These are phyloP conservation scores for Idaea aversata DNA, from an alignment of 2,888 invertebrate species.

Conservation along the genomic window DNA sequence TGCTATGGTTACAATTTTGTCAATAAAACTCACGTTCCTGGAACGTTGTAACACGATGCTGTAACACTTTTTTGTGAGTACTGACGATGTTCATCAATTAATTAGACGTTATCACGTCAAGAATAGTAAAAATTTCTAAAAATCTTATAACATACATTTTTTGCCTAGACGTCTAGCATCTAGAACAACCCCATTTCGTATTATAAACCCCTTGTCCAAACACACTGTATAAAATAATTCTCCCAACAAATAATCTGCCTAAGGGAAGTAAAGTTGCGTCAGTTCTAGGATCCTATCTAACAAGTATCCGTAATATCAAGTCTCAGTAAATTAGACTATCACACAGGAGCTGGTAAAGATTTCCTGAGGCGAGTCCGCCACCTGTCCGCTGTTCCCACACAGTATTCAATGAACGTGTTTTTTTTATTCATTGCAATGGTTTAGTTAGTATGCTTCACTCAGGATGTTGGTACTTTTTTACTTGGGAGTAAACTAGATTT, in stretches of 20 bases:
- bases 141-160: too few relatives aligned
- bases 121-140: too few relatives aligned
- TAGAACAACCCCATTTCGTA: too few relatives aligned
- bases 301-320: neutral
- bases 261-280: neutral
- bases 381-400: conserved; percentile 69
- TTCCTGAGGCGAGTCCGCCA: conserved; percentile 59
- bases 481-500: conserved; percentile 21
- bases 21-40: too few relatives aligned
- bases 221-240: neutral
- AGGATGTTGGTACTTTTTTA: conserved; percentile 52
- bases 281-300: neutral
- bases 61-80: too few relatives aligned
- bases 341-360: conserved; percentile 62
- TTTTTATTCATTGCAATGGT: conserved; percentile 65
- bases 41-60: too few relatives aligned
- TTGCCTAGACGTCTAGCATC: too few relatives aligned
- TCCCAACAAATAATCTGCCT: neutral
- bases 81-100: too few relatives aligned
- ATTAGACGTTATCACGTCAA: too few relatives aligned
- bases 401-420: conserved; percentile 66
- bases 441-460: conserved; percentile 46
- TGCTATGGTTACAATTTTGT: too few relatives aligned
- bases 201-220: too few relatives aligned
- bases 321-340: conserved; percentile 30